Conservation (phyloP, 2,888 invertebrate species). For the Nymphalis polychloros region DNA sequence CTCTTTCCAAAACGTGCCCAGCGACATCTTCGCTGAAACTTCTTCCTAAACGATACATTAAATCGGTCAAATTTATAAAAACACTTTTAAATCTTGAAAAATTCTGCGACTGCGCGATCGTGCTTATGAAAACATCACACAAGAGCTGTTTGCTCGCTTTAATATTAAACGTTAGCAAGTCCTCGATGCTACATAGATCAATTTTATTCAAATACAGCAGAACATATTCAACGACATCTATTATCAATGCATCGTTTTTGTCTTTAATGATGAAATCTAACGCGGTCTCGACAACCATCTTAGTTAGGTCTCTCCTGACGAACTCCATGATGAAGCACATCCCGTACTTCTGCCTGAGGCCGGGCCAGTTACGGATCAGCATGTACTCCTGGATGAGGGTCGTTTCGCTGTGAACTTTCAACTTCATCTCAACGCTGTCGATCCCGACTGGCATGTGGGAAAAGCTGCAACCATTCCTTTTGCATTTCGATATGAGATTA, state of each 20-base stretch:
- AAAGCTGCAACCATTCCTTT: slow-evolving; percentile 49
- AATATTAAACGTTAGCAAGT: slow-evolving; percentile 48
- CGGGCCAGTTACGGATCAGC: slow-evolving; percentile 43
- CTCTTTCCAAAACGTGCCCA: slow-evolving; percentile 57
- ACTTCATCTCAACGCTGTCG: slow-evolving; percentile 33
- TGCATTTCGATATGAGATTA: slow-evolving; percentile 53
- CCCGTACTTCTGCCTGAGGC: slow-evolving; percentile 50
- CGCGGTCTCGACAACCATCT: slow-evolving; percentile 58
- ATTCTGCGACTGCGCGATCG: slow-evolving; percentile 63
- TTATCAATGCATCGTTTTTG: slow-evolving; percentile 33
- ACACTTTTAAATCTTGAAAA: slow-evolving; percentile 65
- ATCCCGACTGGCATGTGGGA: slow-evolving; percentile 45
- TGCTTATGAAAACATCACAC: slow-evolving; percentile 58
- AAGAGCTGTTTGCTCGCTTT: slow-evolving; percentile 37
- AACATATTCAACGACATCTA: slow-evolving; percentile 50
- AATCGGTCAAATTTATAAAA: slow-evolving; percentile 58
- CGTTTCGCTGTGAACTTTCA: slow-evolving; percentile 41
- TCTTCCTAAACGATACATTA: slow-evolving; percentile 49
- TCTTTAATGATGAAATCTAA: slow-evolving; percentile 49
- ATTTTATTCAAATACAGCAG: slow-evolving; percentile 57
- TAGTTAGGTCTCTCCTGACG: slow-evolving; percentile 50
- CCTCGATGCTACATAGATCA: slow-evolving; percentile 48
- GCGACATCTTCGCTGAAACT: slow-evolving; percentile 51
- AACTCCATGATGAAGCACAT: slow-evolving; percentile 54
- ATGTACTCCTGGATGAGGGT: slow-evolving; percentile 59